phyloP scores from a whole-genome alignment of 1,140 invertebrate genomes.

The Kradibia gibbosae region DNA sequence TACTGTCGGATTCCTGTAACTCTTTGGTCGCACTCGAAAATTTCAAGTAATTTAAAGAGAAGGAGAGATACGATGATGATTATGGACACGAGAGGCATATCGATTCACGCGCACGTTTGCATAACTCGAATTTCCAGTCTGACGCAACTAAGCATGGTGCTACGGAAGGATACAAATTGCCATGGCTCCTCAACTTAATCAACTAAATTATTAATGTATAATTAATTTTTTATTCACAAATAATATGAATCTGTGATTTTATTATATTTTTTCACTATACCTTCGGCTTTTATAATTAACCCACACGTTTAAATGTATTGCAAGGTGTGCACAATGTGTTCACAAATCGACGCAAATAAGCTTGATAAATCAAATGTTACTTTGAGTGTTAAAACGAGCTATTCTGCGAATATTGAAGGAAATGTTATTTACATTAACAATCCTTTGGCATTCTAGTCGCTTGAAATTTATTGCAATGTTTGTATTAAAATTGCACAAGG shows the following conservation, averaged over 20 bases:
- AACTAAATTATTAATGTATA: not conserved
- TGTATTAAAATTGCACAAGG: not conserved
- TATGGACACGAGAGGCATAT: not conserved
- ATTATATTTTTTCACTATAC: not conserved
- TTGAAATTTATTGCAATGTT: not conserved
- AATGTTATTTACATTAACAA: not conserved
- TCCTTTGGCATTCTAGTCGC: not conserved
- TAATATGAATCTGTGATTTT: not conserved
- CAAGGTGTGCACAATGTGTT: not conserved
- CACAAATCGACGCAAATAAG: too few species aligned
- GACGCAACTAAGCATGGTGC: conserved; percentile 11
- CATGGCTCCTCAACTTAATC: not conserved
- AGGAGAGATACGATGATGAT: not conserved
- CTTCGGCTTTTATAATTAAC: too few species aligned
- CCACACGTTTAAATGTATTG: not conserved
- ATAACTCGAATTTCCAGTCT: conserved; percentile 53
- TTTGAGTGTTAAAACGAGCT: not conserved
- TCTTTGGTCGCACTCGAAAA: conserved; percentile 17
- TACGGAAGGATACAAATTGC: conserved; percentile 22
- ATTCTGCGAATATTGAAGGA: not conserved
- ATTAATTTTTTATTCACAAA: not conserved
- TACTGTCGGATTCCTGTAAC: not conserved
- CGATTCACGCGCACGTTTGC: conserved; percentile 34
- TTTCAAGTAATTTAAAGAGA: conserved; percentile 28
- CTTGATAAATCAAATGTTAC: not conserved